phyloP scores from a whole-genome alignment of 2,888 invertebrate species.

The Drosophila suboccidentalis region DNA sequence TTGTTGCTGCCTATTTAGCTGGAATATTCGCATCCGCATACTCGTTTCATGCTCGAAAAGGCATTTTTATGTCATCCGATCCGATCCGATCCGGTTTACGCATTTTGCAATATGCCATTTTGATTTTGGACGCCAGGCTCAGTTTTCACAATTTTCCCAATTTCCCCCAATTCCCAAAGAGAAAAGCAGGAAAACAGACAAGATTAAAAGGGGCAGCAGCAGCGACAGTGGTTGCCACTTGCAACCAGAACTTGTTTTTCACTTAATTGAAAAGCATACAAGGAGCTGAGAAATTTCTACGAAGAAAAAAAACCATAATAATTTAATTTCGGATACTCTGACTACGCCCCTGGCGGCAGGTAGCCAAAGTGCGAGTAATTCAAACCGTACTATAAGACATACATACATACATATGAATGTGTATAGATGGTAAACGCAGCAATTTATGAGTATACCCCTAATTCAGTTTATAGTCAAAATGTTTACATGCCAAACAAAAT shows the following conservation, averaged over 20 bases:
- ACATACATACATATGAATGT: neutral
- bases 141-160: slow-evolving; percentile 53
- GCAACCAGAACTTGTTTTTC: slow-evolving; percentile 5
- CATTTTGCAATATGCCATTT: slow-evolving; percentile 75
- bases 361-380: slow-evolving; percentile 10
- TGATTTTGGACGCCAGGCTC: slow-evolving; percentile 53
- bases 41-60: slow-evolving; percentile 16
- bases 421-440: slow-evolving; percentile 24
- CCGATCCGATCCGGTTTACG: slow-evolving; percentile 46
- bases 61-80: slow-evolving; percentile 74
- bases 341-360: neutral
- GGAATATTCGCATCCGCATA: slow-evolving; percentile 13
- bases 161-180: neutral
- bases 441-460: slow-evolving; percentile 80
- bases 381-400: slow-evolving; percentile 1
- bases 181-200: slow-evolving; percentile 12
- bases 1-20: slow-evolving; percentile 66
- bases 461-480: slow-evolving; percentile 80
- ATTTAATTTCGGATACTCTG: slow-evolving; percentile 5
- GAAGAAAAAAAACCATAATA: neutral
- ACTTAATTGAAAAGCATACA: slow-evolving; percentile 15
- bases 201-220: slow-evolving; percentile 42
- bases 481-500: slow-evolving; percentile 72
- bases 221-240: slow-evolving; percentile 4
- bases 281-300: neutral